A percentile compares a stretch with the other conserved stretches of the same genome.
Conservation (phyloP, 2,888 invertebrate species). For the Ectobius pallidus region DNA sequence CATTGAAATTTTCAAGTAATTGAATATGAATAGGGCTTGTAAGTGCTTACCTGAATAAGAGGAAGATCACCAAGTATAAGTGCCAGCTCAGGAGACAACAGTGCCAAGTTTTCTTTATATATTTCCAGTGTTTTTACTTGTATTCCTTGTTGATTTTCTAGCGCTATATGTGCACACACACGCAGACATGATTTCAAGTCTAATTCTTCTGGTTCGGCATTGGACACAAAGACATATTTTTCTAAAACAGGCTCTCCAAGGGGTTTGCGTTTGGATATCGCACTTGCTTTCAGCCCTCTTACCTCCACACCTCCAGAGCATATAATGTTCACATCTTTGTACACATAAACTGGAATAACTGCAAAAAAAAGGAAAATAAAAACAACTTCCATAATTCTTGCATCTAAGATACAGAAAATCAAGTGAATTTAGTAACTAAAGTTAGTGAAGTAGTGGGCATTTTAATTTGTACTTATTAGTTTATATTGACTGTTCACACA, state of each 20-base stretch:
- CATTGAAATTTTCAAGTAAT: too few relatives aligned
- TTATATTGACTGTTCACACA: neutral
- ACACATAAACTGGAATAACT: conserved; percentile 56
- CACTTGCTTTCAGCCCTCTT: conserved; percentile 75
- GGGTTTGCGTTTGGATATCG: conserved; percentile 71
- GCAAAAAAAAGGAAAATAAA: neutral
- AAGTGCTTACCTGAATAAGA: conserved; percentile 48
- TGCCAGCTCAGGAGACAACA: conserved; percentile 48
- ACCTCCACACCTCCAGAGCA: conserved; percentile 79
- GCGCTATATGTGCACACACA: conserved; percentile 68
- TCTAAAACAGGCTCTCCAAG: conserved; percentile 79
- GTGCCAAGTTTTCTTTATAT: conserved; percentile 54
- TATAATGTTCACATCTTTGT: conserved; percentile 58
- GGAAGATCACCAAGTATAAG: conserved; percentile 53
- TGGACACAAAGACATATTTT: conserved; percentile 74
- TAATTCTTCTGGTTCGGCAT: conserved; percentile 52
- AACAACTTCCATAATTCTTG: neutral
- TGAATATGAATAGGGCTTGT: too few relatives aligned
- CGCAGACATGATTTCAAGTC: conserved; percentile 62
- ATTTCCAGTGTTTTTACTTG: conserved; percentile 68
- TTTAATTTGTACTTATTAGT: neutral
- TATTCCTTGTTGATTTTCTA: conserved; percentile 70
- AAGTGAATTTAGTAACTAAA: too few relatives aligned
- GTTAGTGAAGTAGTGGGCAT: neutral
- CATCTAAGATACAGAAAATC: neutral